phyloP scores from a whole-genome alignment of 2,113 vertebrate genomes.

The Crocuta crocuta region DNA sequence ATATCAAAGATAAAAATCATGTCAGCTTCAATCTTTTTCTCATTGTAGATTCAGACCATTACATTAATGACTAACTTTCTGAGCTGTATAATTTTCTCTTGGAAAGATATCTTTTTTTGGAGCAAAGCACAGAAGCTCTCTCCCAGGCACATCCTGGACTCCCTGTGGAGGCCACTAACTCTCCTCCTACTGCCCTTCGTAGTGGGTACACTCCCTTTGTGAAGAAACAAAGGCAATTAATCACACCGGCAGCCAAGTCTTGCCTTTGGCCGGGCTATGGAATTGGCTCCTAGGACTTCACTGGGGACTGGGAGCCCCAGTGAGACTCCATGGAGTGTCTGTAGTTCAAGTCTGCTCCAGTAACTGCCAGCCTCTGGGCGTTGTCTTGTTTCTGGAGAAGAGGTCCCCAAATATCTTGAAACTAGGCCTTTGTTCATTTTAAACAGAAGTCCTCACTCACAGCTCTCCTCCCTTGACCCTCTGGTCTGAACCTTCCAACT shows the following conservation, averaged over 20 bases:
- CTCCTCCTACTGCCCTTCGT: not conserved
- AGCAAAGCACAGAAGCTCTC: slow-evolving; percentile 19
- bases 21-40: slow-evolving; percentile 81
- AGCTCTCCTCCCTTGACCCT: not conserved
- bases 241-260: not conserved
- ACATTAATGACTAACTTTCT: slow-evolving; percentile 81
- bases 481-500: not conserved
- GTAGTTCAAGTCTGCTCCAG: not conserved
- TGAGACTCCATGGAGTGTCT: not conserved
- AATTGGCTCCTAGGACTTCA: not conserved
- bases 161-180: not conserved
- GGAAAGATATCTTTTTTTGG: slow-evolving; percentile 62
- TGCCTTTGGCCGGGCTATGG: not conserved
- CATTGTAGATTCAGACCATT: slow-evolving; percentile 82
- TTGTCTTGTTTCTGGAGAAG: not conserved
- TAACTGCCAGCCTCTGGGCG: not conserved
- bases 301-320: not conserved
- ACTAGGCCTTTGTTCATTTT: not conserved
- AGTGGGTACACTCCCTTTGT: not conserved
- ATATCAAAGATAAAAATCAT: slow-evolving; percentile 82
- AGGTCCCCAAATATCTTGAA: not conserved
- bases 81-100: slow-evolving; percentile 71
- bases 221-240: slow-evolving; percentile 45
- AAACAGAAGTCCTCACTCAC: not conserved
- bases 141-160: slow-evolving; percentile 32